phyloP scores from a whole-genome alignment of 2,888 invertebrate genomes.

The Mimachlamys varia region DNA sequence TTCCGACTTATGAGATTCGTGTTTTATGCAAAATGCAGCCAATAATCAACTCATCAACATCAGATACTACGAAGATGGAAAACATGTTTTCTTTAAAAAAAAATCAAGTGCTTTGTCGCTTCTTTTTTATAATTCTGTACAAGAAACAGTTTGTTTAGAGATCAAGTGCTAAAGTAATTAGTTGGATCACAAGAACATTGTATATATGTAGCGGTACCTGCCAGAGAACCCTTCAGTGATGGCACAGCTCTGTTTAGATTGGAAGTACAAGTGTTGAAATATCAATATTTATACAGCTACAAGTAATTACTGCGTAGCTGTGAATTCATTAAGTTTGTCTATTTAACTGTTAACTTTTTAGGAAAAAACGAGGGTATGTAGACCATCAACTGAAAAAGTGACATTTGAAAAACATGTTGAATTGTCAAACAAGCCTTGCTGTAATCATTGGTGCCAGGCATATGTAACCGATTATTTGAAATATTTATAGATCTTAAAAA shows the following conservation, averaged over 20 bases:
- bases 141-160: not conserved
- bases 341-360: constrained; percentile 1
- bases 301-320: not conserved
- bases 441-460: not conserved
- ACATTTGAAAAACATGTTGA: not conserved
- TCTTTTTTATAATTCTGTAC: not conserved
- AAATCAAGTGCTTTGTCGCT: not conserved
- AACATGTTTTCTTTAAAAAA: not conserved
- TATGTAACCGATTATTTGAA: not conserved
- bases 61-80: not conserved
- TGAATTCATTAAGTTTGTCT: constrained; percentile 17
- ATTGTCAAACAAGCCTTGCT: not conserved
- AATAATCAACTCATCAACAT: not conserved
- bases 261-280: not conserved
- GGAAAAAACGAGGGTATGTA: not conserved
- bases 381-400: not conserved
- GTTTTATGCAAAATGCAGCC: not conserved
- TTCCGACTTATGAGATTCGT: not conserved
- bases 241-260: not conserved
- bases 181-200: not conserved
- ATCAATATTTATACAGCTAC: not conserved
- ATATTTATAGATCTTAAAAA: not conserved
- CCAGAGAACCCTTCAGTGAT: not conserved
- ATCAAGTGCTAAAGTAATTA: not conserved
- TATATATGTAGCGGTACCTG: not conserved